A percentile compares a stretch with the other conserved stretches of the same genome.
These are phyloP conservation scores for Megalonaias nervosa DNA, from an alignment of 1,140 invertebrate species.

Conservation along the genomic window DNA sequence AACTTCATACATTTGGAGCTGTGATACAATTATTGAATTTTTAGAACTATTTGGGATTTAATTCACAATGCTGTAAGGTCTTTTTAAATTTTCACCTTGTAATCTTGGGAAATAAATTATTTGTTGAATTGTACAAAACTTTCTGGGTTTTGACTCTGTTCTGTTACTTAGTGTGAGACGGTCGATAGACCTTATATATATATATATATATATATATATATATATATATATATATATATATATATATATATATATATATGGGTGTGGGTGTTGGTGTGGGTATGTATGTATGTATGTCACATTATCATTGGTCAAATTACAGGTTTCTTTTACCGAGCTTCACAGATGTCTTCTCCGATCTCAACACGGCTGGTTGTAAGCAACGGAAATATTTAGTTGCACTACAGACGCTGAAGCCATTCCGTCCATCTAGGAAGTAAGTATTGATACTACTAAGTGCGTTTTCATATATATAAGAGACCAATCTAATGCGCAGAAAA, in stretches of 20 bases:
- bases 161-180: too few relatives aligned
- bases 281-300: neutral
- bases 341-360: neutral
- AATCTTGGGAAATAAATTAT: too few relatives aligned
- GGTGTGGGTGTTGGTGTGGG: neutral
- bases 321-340: neutral
- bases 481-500: neutral
- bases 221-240: too few relatives aligned
- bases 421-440: constrained; percentile 25
- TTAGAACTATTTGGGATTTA: too few relatives aligned
- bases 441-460: neutral
- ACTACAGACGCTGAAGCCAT: constrained; percentile 25
- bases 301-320: constrained; percentile 16
- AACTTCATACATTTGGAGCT: too few relatives aligned
- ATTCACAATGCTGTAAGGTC: too few relatives aligned
- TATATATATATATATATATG: neutral
- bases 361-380: neutral
- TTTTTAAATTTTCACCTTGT: too few relatives aligned
- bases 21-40: too few relatives aligned
- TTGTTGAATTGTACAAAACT: too few relatives aligned
- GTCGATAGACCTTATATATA: too few relatives aligned
- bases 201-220: too few relatives aligned
- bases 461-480: neutral
- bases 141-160: too few relatives aligned
- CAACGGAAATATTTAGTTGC: constrained; percentile 31